Percentiles rank a stretch among this genome's conserved stretches.
Conservation (phyloP, 2,113 vertebrate genomes). For the Cranoglanis bouderius region DNA sequence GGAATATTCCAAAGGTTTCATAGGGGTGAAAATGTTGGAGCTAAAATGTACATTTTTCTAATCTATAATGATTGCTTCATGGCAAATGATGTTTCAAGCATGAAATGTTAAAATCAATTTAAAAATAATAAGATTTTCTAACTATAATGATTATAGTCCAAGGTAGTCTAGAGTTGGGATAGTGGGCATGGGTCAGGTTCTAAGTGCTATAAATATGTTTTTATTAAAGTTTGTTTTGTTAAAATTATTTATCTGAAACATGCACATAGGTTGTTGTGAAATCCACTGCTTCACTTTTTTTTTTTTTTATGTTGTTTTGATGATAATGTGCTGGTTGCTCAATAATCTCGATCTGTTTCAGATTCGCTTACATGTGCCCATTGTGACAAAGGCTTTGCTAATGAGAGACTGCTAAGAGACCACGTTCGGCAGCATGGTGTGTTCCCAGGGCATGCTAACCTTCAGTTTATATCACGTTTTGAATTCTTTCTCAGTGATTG, state of each 20-base stretch:
- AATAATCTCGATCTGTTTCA: conserved; percentile 47
- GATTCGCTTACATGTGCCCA: conserved; percentile 75
- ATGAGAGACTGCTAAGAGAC: conserved; percentile 72
- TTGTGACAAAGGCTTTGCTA: conserved; percentile 74
- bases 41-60: neutral
- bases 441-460: neutral
- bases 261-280: neutral
- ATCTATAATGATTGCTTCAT: neutral
- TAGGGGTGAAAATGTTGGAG: neutral
- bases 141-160: neutral
- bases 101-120: neutral
- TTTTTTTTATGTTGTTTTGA: neutral
- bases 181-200: neutral
- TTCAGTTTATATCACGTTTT: neutral
- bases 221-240: neutral
- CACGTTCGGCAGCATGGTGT: conserved; percentile 70
- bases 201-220: neutral
- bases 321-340: neutral
- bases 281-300: neutral
- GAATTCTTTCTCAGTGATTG: neutral
- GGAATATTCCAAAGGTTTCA: neutral
- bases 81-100: neutral
- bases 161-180: neutral
- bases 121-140: neutral
- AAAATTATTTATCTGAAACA: neutral